Percentiles rank a stretch among this genome's conserved stretches.
These are phyloP conservation scores for Drosophila prolongata DNA, from an alignment of 2,888 invertebrate species.

Conservation along the genomic window DNA sequence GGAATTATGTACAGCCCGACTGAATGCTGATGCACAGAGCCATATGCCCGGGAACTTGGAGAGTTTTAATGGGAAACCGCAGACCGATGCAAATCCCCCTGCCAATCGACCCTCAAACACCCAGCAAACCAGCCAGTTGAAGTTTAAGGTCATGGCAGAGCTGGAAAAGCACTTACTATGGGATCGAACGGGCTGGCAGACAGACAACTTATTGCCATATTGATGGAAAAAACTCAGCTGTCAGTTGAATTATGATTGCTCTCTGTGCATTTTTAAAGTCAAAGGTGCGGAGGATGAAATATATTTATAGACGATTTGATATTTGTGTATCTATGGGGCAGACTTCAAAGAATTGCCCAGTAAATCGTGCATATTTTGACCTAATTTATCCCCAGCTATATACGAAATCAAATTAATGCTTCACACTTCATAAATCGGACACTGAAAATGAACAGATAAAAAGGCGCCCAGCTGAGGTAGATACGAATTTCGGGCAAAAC, in stretches of 20 bases:
- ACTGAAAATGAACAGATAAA: constrained; percentile 77
- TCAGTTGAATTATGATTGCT: constrained; percentile 60
- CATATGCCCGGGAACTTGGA: constrained; percentile 55
- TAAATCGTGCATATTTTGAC: constrained; percentile 56
- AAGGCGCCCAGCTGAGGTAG: constrained; percentile 32
- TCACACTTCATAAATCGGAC: constrained; percentile 75
- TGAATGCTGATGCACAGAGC: constrained; percentile 65
- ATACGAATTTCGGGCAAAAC: constrained; percentile 36
- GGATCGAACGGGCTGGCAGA: constrained; percentile 25
- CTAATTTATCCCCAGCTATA: constrained; percentile 60
- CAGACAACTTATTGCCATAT: constrained; percentile 66
- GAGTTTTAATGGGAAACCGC: constrained; percentile 56
- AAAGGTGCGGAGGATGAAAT: constrained; percentile 15
- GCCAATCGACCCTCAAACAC: not conserved
- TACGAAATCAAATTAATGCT: constrained; percentile 70
- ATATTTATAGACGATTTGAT: constrained; percentile 1
- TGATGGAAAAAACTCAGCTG: constrained; percentile 63
- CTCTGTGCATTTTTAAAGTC: constrained; percentile 51
- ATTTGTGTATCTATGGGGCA: constrained; percentile 4
- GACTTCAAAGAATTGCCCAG: constrained; percentile 64
- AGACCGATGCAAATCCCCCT: constrained; percentile 48
- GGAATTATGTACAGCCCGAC: constrained; percentile 43
- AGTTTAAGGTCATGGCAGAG: constrained; percentile 70
- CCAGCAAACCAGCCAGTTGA: constrained; percentile 45
- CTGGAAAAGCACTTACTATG: constrained; percentile 66